Base-by-base conservation (phyloP, 2,113 vertebrate genomes). In the Grus americana region DNA sequence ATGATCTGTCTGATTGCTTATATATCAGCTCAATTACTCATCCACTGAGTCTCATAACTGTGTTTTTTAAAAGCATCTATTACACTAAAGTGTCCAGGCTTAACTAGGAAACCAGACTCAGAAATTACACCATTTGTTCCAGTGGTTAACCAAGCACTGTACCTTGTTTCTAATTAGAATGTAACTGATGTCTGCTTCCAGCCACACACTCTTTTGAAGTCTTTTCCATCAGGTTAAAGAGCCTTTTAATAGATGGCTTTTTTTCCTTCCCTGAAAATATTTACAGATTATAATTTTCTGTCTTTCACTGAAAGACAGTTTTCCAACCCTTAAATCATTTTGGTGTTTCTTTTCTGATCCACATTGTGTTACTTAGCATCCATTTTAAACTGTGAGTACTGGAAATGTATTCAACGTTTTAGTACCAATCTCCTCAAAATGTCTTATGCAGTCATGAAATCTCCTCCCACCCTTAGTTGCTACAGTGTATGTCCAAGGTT, bases 131-230 rank as follows among this genome's bases (percentile, higher is more conserved):
- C 16, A 55, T 91, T 93, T 92, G n/a, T 93, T 92, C 89, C 76
- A 72, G 55, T 84, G 83, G 22, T 89, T 89, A 91, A 84, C 68
- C 80, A 95, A 89, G 38, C 38, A 63, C 30, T 67, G 76, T 65
- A 91, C 76, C 83, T 90, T 78, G 9, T 38, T 93, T 70, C 59
- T 89, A 84, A 86, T 95, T 92, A 86, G 71, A 58, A 71, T 49
- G 21, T 19, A 88, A 84, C 47, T 81, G 38, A 67, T 91, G 42
- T 50, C 81, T 92, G 18, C 36, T 93, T 84, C 50, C 38, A 65
- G 20, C 38, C 10, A 23, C 23, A 19, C 32, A 57, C 3, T 46
- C 6, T 65, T 83, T 52, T 59, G 32, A 73, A 73, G 36, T 18
- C 23, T 68, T 92, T 86, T 24, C 24, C 36, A 76, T 61, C 49